A percentile compares a stretch with the other conserved stretches of the same genome.
These are phyloP conservation scores for Yponomeuta malinellus DNA, from an alignment of 2,888 invertebrate species.

Conservation along the genomic window DNA sequence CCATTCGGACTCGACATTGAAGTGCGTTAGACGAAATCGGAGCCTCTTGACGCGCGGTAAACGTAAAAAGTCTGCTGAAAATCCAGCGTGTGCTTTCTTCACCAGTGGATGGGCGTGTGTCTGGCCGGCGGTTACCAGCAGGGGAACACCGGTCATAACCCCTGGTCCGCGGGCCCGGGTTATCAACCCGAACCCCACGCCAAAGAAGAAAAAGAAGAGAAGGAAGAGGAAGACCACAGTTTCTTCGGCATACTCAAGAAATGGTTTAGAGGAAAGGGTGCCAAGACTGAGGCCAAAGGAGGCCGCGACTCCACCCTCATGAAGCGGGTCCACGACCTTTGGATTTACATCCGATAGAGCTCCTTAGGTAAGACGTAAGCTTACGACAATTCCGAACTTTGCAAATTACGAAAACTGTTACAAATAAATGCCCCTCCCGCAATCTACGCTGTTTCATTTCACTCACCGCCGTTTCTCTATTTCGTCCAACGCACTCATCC, in stretches of 20 bases:
- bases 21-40: slow-evolving; percentile 74
- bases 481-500: slow-evolving; percentile 62
- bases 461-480: slow-evolving; percentile 11
- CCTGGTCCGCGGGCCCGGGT: slow-evolving; percentile 16
- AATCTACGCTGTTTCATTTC: slow-evolving; percentile 10
- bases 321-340: slow-evolving; percentile 4
- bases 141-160: slow-evolving; percentile 18
- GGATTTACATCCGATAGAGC: background rate
- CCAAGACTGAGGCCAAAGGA: background rate
- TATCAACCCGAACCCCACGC: slow-evolving; percentile 19
- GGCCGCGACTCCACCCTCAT: background rate
- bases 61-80: slow-evolving; percentile 55
- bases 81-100: slow-evolving; percentile 70
- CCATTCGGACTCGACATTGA: background rate
- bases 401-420: too few species aligned
- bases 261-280: slow-evolving; percentile 34
- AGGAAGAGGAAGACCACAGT: slow-evolving; percentile 29
- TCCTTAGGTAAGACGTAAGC: background rate
- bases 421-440: too few species aligned
- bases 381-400: background rate
- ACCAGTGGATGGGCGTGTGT: slow-evolving; percentile 56
- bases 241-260: slow-evolving; percentile 49
- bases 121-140: slow-evolving; percentile 23
- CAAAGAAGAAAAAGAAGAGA: slow-evolving; percentile 24
- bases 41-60: slow-evolving; percentile 29